These are phyloP conservation scores for Fundulus diaphanus DNA, from an alignment of 2,797 vertebrate species.

Conservation along the genomic window DNA sequence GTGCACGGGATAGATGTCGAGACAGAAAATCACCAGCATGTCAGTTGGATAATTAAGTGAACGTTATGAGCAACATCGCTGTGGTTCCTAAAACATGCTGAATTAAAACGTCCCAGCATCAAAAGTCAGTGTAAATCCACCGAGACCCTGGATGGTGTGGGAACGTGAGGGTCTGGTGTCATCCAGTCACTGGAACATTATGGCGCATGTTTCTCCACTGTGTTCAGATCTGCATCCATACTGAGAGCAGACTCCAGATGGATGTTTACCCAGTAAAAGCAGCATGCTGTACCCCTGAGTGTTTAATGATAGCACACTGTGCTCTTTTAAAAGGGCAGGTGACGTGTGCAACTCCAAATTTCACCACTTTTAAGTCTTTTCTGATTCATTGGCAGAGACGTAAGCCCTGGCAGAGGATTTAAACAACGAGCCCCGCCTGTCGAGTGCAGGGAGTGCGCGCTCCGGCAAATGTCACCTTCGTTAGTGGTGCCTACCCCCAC, in stretches of 20 bases:
- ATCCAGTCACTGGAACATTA: constrained; percentile 67
- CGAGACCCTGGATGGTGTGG: constrained; percentile 41
- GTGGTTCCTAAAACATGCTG: constrained; percentile 70
- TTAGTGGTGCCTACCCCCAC: constrained; percentile 39
- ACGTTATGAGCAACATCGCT: constrained; percentile 61
- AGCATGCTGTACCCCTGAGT: constrained; percentile 42
- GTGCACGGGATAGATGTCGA: not conserved
- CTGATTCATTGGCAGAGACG: constrained; percentile 10
- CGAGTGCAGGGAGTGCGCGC: constrained; percentile 23
- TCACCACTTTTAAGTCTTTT: constrained; percentile 43
- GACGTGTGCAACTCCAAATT: constrained; percentile 52
- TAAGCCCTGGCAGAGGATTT: constrained; percentile 8
- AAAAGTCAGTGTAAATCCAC: constrained; percentile 68
- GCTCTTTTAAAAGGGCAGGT: constrained; percentile 61
- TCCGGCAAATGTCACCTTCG: constrained; percentile 76
- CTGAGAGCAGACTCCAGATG: constrained; percentile 27
- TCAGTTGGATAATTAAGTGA: constrained; percentile 59
- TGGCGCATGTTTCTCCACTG: constrained; percentile 25
- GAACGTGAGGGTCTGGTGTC: constrained; percentile 20
- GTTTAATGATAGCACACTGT: constrained; percentile 43
- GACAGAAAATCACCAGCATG: not conserved
- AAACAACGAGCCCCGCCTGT: constrained; percentile 31
- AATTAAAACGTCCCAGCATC: constrained; percentile 67
- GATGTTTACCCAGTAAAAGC: constrained; percentile 44
- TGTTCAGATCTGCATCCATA: constrained; percentile 34